Conservation (phyloP, 2,797 vertebrate species). For the Micrastur ruficollis region DNA sequence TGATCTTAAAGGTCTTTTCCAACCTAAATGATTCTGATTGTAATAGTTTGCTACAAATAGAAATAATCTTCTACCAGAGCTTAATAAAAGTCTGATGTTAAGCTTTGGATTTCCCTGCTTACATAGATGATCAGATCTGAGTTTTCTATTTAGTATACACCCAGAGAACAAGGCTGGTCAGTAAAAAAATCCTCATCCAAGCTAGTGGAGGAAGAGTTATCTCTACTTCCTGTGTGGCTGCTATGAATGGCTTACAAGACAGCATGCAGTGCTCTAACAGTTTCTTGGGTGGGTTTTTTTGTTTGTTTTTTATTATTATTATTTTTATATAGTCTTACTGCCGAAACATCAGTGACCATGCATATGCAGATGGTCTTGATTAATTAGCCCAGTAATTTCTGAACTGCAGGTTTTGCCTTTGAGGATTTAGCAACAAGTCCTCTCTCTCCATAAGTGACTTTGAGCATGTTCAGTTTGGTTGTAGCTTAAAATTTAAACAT, state of each 20-base stretch:
- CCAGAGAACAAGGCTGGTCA: not conserved
- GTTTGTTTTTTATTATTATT: not conserved
- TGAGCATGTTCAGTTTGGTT: not conserved
- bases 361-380: not conserved
- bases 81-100: not conserved
- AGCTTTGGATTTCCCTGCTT: not conserved
- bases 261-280: not conserved
- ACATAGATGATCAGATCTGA: not conserved
- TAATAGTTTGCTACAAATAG: not conserved
- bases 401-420: not conserved
- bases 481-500: not conserved
- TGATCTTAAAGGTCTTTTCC: not conserved
- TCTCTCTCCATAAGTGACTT: not conserved
- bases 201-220: not conserved
- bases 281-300: not conserved
- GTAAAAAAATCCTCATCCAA: not conserved
- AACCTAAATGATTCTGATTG: not conserved
- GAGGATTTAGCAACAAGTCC: not conserved
- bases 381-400: not conserved
- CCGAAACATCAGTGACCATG: not conserved
- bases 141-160: not conserved
- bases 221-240: rapidly evolving
- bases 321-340: not conserved
- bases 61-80: not conserved
- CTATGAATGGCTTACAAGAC: not conserved